Base-by-base conservation (phyloP, 2,113 vertebrate species). In the Romanogobio albipinnatus region DNA sequence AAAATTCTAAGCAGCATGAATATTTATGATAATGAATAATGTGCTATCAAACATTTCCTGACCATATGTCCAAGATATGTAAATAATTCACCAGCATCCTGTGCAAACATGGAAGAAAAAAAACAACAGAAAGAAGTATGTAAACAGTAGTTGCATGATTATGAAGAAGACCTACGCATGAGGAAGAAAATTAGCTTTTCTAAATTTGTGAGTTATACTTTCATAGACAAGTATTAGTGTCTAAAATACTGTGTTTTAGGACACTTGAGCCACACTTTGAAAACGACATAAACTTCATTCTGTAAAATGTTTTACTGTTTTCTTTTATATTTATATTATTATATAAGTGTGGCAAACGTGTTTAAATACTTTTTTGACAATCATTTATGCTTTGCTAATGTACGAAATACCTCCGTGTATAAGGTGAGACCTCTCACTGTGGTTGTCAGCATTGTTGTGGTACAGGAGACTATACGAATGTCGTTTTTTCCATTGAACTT, bases 21-120 rank as follows among this genome's bases (percentile, higher is more conserved):
- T 68, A 51, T 75, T 49, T 47, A 80, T 83, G n/a, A 76, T 76
- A 85, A 83, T 85, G 49, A 77, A 39, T 78, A 4, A 47, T n/a
- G 24, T 19, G 19, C 76, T 76, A 76, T 74, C 51, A 62, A 76
- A 81, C 49, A 77, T 76, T 53, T 66, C 47, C 79, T 4, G 45
- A 61, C 24, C 51, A 36, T 11, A n/a, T 19, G 62, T 85, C 61
- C 19, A 64, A 56, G 39, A 14, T 9, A 83, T n/a, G 53, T 45
- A 36, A 85, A 64, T 87, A 73, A 82, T 82, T 81, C 19, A 87
- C 53, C 24, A 29, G 22, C 73, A 19, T 79, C 22, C 29, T 71
- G 70, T 80, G 76, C n/a, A 73, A 66, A 83, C 36, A 29, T 36
- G 45, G 53, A 1, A 8, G 39, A 11, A 81, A 73, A 73, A 59